A percentile compares a stretch with the other conserved stretches of the same genome.
These are phyloP conservation scores for Halcyon senegalensis DNA, from an alignment of 2,113 vertebrate species.

Conservation along the genomic window DNA sequence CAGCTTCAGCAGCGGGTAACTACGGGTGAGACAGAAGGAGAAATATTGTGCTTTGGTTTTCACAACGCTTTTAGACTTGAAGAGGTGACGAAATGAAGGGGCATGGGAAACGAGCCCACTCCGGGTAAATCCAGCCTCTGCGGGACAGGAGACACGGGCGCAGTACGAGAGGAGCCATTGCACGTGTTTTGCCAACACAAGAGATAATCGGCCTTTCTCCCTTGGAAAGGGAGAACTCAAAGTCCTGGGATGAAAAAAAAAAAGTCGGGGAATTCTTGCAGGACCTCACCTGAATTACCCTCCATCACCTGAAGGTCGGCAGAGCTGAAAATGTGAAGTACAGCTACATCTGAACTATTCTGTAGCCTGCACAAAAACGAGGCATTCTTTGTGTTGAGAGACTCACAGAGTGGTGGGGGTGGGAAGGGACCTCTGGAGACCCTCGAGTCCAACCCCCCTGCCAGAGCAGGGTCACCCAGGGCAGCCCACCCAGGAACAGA, in stretches of 20 bases:
- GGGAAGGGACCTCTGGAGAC: too few relatives aligned
- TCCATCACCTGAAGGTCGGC: accelerated
- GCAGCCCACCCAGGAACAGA: too few relatives aligned
- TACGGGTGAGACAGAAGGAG: not conserved
- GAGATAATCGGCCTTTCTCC: not conserved
- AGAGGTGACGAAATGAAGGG: accelerated
- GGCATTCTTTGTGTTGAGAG: accelerated
- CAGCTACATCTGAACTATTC: accelerated
- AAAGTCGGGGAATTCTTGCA: not conserved
- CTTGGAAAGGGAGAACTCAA: not conserved
- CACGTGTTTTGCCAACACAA: not conserved
- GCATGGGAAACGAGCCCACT: not conserved
- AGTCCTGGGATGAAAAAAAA: not conserved
- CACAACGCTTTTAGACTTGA: not conserved
- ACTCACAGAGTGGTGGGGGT: too few relatives aligned
- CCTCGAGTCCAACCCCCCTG: too few relatives aligned
- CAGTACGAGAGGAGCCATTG: not conserved
- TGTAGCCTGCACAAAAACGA: accelerated
- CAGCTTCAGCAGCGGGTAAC: conserved; percentile 92
- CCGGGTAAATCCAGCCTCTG: not conserved
- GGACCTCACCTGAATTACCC: not conserved
- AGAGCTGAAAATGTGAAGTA: not conserved
- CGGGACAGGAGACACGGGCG: not conserved
- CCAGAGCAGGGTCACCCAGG: too few relatives aligned
- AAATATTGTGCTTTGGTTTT: accelerated